phyloP scores from a whole-genome alignment of 2,113 vertebrate species.

The Okapia johnstoni region DNA sequence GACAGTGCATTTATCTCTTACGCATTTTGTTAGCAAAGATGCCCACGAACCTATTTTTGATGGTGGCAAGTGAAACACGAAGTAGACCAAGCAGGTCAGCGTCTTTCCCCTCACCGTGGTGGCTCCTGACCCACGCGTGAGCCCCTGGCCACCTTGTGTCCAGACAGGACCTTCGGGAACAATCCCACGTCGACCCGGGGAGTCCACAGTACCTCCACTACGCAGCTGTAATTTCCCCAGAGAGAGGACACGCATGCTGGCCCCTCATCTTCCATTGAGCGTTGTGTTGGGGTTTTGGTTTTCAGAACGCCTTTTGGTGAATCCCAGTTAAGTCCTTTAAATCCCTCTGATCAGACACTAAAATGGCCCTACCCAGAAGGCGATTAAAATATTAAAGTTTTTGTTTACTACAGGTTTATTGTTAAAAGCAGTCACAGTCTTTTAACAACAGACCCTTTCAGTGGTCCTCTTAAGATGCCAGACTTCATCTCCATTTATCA shows the following conservation, averaged over 20 bases:
- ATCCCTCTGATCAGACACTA: neutral
- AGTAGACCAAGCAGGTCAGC: neutral
- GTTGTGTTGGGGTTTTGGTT: neutral
- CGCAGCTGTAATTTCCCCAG: neutral
- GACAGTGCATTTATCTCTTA: neutral
- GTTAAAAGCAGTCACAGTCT: neutral
- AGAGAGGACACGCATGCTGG: neutral
- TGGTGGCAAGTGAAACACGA: neutral
- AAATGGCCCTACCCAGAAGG: neutral
- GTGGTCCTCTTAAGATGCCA: neutral
- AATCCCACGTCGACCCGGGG: neutral
- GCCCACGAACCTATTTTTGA: neutral
- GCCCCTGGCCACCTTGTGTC: fast-evolving
- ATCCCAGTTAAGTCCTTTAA: neutral
- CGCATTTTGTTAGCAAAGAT: neutral
- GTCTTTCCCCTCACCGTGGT: neutral
- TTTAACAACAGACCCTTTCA: neutral
- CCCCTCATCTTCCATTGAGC: neutral
- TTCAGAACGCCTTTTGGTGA: neutral
- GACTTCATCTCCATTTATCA: neutral
- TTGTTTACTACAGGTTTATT: neutral
- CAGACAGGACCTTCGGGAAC: neutral
- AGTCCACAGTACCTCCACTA: neutral
- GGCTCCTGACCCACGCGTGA: neutral
- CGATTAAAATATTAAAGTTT: neutral